Evolutionary conservation across 1,140 invertebrate species (phyloP).

Genomic region (Caenorhabditis inopinata): DNA sequence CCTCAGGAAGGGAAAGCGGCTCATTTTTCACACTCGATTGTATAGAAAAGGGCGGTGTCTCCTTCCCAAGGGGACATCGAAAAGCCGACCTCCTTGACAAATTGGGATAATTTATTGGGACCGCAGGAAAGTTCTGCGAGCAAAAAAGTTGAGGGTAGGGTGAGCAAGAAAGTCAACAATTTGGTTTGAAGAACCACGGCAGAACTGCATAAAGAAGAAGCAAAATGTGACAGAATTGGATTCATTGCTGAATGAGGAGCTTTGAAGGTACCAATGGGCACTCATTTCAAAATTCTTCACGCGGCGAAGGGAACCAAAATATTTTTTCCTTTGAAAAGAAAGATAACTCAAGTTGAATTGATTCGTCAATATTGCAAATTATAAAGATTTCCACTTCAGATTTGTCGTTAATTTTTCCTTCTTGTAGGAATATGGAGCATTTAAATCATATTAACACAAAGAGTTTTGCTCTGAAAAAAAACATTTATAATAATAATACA

Average conservation of each 20-base stretch:
- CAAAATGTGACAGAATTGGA: background rate
- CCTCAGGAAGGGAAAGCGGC: conserved; percentile 20
- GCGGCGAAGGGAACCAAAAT: no score
- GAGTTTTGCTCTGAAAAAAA: no score
- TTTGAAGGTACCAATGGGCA: no score
- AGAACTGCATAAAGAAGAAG: no score
- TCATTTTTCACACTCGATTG: conserved; percentile 33
- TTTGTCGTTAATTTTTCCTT: background rate
- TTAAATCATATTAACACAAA: background rate
- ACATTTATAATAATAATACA: no score
- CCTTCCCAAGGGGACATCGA: background rate
- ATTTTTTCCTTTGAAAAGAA: no score
- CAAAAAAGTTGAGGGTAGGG: background rate
- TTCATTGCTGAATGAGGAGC: background rate
- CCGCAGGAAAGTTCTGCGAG: background rate
- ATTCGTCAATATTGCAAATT: no score
- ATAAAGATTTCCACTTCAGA: no score
- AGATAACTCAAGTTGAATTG: no score
- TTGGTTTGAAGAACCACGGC: no score
- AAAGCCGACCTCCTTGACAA: conserved; percentile 22
- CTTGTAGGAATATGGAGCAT: background rate
- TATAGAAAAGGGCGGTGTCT: background rate
- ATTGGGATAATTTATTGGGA: conserved; percentile 34
- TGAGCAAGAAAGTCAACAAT: background rate
- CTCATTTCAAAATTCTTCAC: no score